Evolutionary conservation across 2,113 vertebrate genomes (phyloP).

Genomic region (Ophthalmolycus amberensis): DNA sequence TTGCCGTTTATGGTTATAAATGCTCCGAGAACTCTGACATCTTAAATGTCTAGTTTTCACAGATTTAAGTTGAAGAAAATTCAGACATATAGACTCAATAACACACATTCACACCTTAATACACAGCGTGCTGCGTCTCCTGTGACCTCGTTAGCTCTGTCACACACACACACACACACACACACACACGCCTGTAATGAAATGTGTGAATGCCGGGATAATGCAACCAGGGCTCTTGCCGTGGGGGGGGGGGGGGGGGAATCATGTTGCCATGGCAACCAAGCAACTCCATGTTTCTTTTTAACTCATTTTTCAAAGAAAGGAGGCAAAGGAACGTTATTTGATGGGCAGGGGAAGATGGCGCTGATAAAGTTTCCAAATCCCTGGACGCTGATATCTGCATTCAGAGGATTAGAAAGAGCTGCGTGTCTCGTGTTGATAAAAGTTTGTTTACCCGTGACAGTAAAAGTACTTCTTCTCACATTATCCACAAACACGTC

Average conservation of each 20-base stretch:
- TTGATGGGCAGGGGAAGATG: conserved; percentile 7
- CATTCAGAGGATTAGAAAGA: not conserved
- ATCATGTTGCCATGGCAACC: conserved; percentile 73
- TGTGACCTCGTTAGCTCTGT: not conserved
- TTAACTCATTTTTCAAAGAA: conserved; percentile 13
- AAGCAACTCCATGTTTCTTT: conserved; percentile 20
- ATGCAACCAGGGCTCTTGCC: conserved; percentile 8
- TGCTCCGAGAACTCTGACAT: not conserved
- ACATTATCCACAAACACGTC: too few relatives aligned
- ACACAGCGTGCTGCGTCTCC: not conserved
- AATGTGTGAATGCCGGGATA: conserved; percentile 19
- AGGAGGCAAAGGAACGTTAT: not conserved
- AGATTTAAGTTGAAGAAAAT: not conserved
- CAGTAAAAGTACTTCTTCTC: not conserved
- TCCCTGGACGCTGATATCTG: not conserved
- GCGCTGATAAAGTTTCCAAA: conserved; percentile 30
- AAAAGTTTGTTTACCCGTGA: too few relatives aligned
- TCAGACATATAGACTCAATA: not conserved
- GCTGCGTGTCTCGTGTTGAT: not conserved
- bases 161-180: conserved; percentile 11
- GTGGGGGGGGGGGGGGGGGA: conserved; percentile 21
- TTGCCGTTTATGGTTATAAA: not conserved
- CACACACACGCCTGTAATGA: not conserved
- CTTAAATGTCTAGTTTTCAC: not conserved
- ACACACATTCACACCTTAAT: not conserved